Base-by-base conservation (phyloP, 37 sponge, comb jelly and placozoan species). In the Agelas oroides region DNA sequence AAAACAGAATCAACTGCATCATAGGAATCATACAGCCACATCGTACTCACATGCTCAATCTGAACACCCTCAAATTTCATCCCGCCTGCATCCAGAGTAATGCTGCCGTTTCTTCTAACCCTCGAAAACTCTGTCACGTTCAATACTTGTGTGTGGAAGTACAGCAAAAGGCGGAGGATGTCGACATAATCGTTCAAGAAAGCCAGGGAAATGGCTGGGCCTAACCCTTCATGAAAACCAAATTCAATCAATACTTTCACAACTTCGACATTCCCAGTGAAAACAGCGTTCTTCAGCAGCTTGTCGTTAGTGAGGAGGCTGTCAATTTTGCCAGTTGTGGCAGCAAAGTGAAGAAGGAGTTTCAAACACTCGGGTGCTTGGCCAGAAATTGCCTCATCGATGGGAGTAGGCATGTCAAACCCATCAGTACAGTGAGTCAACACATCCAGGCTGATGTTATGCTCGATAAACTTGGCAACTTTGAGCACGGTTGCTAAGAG, bases 141-240 rank as follows among this genome's bases (percentile, higher is more conserved):
- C 6, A 74, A 31, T 34, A 87, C 81, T 34, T 87, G 85, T 16
- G 85, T 89, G 57, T 89, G 75, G 37, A 82, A 91, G 73, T 62
- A 86, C 67, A 91, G 68, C 5, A 91, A 73, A 6, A 76, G 30
- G 5, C 87, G 65, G 0, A 86, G 52, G 11, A 76, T 71, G 38
- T 64, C 87, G 17, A 0, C 23, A 16, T 32, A 53, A 62, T 78
- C 62, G 11, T 53, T 70, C 2, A 54, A 0, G 30, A 58, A 57
- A 8, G 87, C 83, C 24, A 82, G 65, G 30, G 77, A 74, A 15
- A 91, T 70, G 11, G 83, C 71, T 13, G 71, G 65, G 0, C 38
- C 72, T 0, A 81, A 62, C 0, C 87, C 91, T 18, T 30, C 41
- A 53, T 76, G 74, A 20, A 86, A 75, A 21, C 91, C 91, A 68